Evolutionary conservation across 2,888 invertebrate genomes (phyloP), one percentile per base, ranked within the genome.

Genomic region (Plebejus melissa): DNA sequence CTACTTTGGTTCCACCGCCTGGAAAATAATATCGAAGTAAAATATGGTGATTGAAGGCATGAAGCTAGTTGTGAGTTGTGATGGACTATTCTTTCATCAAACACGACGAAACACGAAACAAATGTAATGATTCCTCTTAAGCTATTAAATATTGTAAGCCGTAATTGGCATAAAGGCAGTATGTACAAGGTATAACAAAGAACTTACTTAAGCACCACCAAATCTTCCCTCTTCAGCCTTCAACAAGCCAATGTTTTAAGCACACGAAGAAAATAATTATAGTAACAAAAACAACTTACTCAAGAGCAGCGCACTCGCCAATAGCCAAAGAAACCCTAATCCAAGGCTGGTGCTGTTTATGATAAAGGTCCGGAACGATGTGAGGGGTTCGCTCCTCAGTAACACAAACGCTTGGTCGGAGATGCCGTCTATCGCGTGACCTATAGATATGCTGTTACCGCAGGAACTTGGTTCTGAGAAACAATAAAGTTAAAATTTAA

Each of bases 391-490:
- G 1, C 79, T 75, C 0, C 79, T 81, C 2, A 90, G 76, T 2
- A 89, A 78, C 4, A 92, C 87, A 38, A 89, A 88, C 0, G 91
- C 91, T 77, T 88, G 88, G 76, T 88, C 79, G 0, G 85, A 82
- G 11, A 92, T 82, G 3, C 82, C 82, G 4, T 87, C 87, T 11
- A 91, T 85, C 0, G 84, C 80, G 16, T 85, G 79, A 0, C 92
- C 92, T 54, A 92, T 90, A 78, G 85, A 87, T 6, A 91, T 83
- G 4, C 84, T 78, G 4, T 65, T n/a, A 1, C 87, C 88, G 76
- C 90, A 91, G 1, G 78, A 76, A 4, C 50, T 77, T 0, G 90
- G 88, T 77, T 90, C 91, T 92, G 82, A 38, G 86, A 85, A 41
- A 69, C 5, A 76, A 60, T 54, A 1, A 54, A 54, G 16, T 54